phyloP scores from a whole-genome alignment of 1,140 invertebrate genomes.

The Dryas iulia region DNA sequence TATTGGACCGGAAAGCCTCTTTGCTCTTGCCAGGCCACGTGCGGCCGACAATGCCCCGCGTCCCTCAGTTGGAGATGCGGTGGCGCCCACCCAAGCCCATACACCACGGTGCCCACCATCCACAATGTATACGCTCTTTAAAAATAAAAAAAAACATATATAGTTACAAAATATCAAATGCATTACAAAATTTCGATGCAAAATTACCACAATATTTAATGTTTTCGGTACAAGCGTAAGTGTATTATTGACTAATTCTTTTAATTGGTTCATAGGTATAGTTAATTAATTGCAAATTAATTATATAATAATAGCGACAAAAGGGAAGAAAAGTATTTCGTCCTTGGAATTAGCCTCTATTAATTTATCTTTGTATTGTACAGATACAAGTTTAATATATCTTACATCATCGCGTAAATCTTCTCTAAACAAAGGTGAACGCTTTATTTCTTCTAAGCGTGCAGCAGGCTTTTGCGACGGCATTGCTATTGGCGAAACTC shows the following conservation, averaged over 20 bases:
- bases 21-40: constrained; percentile 93
- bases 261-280: too few relatives aligned
- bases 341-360: too few relatives aligned
- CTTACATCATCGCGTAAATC: constrained; percentile 89
- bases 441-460: constrained; percentile 92
- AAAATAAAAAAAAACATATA: neutral
- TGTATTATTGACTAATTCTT: too few relatives aligned
- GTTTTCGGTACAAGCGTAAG: too few relatives aligned
- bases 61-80: constrained; percentile 93
- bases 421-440: constrained; percentile 88
- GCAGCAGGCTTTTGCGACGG: constrained; percentile 91
- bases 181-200: neutral
- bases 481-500: constrained; percentile 86
- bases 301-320: neutral
- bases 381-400: too few relatives aligned
- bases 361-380: too few relatives aligned
- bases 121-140: constrained; percentile 91
- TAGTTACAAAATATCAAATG: neutral
- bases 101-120: constrained; percentile 93
- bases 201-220: too few relatives aligned
- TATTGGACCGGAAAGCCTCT: constrained; percentile 89
- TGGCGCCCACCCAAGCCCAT: constrained; percentile 95
- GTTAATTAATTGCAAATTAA: too few relatives aligned
- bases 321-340: too few relatives aligned
- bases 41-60: constrained; percentile 88